Conservation (phyloP, 2,797 vertebrate species). For the Gila robusta region DNA sequence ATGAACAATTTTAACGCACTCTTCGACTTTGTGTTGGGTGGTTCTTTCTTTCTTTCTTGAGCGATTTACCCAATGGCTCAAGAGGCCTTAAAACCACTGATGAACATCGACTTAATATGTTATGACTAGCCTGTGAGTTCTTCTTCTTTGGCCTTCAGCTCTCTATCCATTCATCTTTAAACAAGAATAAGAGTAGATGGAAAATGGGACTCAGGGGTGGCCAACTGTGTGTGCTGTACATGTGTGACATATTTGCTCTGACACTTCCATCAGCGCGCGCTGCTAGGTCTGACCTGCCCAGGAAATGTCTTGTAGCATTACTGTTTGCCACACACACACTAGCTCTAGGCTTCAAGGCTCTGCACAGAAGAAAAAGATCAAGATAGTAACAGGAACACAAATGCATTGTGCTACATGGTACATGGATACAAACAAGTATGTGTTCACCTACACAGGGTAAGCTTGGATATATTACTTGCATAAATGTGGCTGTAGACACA, state of each 20-base stretch:
- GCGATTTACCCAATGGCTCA: background rate
- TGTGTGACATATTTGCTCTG: constrained; percentile 73
- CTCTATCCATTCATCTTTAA: constrained; percentile 14
- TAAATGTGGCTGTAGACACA: background rate
- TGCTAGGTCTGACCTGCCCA: constrained; percentile 64
- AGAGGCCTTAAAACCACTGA: background rate
- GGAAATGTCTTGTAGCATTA: constrained; percentile 68
- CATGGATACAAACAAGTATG: background rate
- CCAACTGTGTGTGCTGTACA: constrained; percentile 61
- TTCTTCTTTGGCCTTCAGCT: constrained; percentile 17
- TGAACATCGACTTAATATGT: background rate
- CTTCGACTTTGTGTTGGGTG: too few relatives aligned
- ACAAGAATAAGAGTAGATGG: constrained; percentile 16
- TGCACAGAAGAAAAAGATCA: constrained; percentile 2
- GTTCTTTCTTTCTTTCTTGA: too few relatives aligned
- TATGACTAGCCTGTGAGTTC: background rate
- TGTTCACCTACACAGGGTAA: constrained; percentile 35
- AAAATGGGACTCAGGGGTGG: constrained; percentile 46
- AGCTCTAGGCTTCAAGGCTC: background rate
- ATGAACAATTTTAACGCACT: too few relatives aligned
- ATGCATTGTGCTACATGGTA: background rate
- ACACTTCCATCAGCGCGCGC: constrained; percentile 62
- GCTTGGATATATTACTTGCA: background rate
- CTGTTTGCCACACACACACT: constrained; percentile 54
- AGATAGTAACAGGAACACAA: background rate